Percentiles rank a stretch among this genome's conserved stretches.
phyloP scores from a whole-genome alignment of 2,113 vertebrate genomes.

The Campylomormyrus numenius region DNA sequence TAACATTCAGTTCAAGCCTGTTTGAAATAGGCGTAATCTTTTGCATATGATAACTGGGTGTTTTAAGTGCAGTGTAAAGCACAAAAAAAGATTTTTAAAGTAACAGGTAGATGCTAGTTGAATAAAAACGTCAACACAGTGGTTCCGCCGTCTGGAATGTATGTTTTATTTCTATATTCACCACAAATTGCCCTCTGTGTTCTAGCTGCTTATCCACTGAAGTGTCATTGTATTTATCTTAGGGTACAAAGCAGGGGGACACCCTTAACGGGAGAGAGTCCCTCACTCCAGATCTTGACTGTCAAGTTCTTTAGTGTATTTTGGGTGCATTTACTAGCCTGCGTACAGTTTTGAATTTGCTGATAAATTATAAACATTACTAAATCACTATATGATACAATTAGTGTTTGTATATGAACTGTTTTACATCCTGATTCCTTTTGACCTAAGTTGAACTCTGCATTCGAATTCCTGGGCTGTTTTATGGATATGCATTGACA shows the following conservation, averaged over 20 bases:
- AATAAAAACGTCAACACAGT: slow-evolving; percentile 63
- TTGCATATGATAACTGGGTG: slow-evolving; percentile 48
- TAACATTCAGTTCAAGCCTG: slow-evolving; percentile 46
- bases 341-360: not conserved
- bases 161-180: not conserved
- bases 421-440: not conserved
- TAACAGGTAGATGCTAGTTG: slow-evolving; percentile 56
- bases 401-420: not conserved
- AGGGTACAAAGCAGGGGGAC: not conserved
- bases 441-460: not conserved
- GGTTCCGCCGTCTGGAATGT: slow-evolving; percentile 24
- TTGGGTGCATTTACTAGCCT: not conserved
- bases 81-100: slow-evolving; percentile 53
- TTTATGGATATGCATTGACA: not conserved
- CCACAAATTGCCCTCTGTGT: not conserved
- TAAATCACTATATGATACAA: not conserved
- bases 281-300: not conserved
- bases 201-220: not conserved
- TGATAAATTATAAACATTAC: not conserved
- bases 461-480: not conserved
- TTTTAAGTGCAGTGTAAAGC: slow-evolving; percentile 66
- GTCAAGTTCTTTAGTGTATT: not conserved
- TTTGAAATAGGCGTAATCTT: slow-evolving; percentile 38
- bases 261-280: not conserved
- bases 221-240: not conserved